Evolutionary conservation across 2,888 invertebrate species (phyloP).

Genomic region (Hetaerina titia): DNA sequence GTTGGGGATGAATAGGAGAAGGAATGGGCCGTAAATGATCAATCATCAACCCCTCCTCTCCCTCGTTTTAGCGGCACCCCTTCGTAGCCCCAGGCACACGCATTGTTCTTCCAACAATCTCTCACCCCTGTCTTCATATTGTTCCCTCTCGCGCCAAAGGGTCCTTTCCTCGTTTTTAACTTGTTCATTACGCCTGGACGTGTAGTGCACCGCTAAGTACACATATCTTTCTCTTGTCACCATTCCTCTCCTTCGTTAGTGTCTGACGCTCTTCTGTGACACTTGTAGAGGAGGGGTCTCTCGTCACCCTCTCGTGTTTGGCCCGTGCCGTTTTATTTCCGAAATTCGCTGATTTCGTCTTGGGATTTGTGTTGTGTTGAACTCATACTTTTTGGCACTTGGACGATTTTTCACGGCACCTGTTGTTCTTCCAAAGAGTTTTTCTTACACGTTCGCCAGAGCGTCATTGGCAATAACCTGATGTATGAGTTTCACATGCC

Average conservation of each 20-base stretch:
- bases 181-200: not conserved
- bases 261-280: not conserved
- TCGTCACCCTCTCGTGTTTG: too few relatives aligned
- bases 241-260: not conserved
- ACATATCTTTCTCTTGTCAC: not conserved
- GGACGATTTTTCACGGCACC: not conserved
- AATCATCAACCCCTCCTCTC: not conserved
- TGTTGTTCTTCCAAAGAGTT: not conserved
- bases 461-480: too few relatives aligned
- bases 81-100: not conserved
- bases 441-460: not conserved
- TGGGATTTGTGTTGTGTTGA: not conserved
- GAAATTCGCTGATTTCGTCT: not conserved
- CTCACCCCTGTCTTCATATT: conserved; percentile 4
- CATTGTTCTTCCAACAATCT: not conserved
- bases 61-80: conserved; percentile 13
- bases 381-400: not conserved
- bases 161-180: not conserved
- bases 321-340: too few relatives aligned
- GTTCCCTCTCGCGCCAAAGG: not conserved
- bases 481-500: too few relatives aligned
- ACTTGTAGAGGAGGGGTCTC: too few relatives aligned
- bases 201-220: not conserved
- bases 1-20: not conserved
- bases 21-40: not conserved